Evolutionary conservation across 2,797 vertebrate genomes (phyloP), one percentile per base, ranked within the genome.

Genomic region (Acanthurus tractus): DNA sequence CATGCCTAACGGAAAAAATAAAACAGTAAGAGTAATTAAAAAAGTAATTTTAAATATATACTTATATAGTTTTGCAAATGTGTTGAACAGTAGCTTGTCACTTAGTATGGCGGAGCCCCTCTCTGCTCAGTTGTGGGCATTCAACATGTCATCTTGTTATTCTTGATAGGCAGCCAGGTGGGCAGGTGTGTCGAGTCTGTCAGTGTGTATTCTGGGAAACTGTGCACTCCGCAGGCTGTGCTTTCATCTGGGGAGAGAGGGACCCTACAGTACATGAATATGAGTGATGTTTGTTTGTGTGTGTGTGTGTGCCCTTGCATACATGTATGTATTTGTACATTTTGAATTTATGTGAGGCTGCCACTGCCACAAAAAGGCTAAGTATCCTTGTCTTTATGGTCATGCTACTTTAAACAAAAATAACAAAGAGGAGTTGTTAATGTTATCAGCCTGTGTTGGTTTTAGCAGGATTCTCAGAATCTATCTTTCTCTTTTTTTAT

Each of bases 121-220:
- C 36, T 54, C 38, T 42, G 58, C 64, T 85, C 65, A 42, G 63
- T 40, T 74, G 71, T 82, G 62, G 56, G 69, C 76, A 67, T 57
- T 64, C 74, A 53, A 9, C 8, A 63, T 88, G 79, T 87, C 83
- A 71, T 79, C 55, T 75, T 83, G 68, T 84, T 87, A 81, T 86
- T 80, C 76, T 52, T 83, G 84, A 91, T 77, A 62, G 83, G 70
- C 71, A 81, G 87, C 74, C 54, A 22, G 61, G 71, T 63, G 73
- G 84, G 80, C 84, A 83, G 86, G 76, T 86, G 83, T 83, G 79
- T 83, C 81, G 17, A 73, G 42, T 81, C 77, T 91, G 90, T 86
- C 90, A 91, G 78, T 7, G 14, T 67, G 76, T 56, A 63, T 84
- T 79, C 65, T 76, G 65, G 76, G 76, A 86, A 78, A 83, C 62